These are phyloP conservation scores for Pollenia angustigena DNA, from an alignment of 2,888 invertebrate genomes.

Conservation along the genomic window DNA sequence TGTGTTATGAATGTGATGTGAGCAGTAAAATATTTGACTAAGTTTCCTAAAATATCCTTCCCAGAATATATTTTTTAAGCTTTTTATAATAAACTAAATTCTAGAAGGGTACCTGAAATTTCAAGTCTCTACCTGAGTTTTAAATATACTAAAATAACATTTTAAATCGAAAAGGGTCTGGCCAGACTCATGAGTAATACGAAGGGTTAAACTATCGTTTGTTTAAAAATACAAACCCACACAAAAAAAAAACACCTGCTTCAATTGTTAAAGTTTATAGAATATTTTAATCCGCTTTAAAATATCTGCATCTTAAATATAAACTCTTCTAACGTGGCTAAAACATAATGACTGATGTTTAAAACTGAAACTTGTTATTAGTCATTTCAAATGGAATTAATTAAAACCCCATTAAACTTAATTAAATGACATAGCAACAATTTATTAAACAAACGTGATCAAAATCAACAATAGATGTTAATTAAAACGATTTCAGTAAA, in stretches of 20 bases:
- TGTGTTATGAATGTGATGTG: too few species aligned
- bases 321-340: not conserved
- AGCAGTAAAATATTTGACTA: too few species aligned
- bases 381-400: slow-evolving; percentile 4
- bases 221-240: not conserved
- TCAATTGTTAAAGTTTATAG: not conserved
- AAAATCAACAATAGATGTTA: not conserved
- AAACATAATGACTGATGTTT: slow-evolving; percentile 1
- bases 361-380: not conserved
- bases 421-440: not conserved
- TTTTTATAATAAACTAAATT: too few species aligned
- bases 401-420: not conserved
- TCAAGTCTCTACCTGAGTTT: too few species aligned
- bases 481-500: too few species aligned
- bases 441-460: not conserved
- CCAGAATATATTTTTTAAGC: too few species aligned
- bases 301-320: not conserved
- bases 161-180: too few species aligned
- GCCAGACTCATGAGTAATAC: too few species aligned
- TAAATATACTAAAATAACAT: too few species aligned
- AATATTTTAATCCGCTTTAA: not conserved
- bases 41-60: too few species aligned
- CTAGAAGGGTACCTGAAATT: too few species aligned
- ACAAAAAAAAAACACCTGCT: slow-evolving; percentile 19
- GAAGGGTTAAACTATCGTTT: not conserved